phyloP scores from a whole-genome alignment of 2,113 vertebrate genomes.

The Baryphthengus martii region DNA sequence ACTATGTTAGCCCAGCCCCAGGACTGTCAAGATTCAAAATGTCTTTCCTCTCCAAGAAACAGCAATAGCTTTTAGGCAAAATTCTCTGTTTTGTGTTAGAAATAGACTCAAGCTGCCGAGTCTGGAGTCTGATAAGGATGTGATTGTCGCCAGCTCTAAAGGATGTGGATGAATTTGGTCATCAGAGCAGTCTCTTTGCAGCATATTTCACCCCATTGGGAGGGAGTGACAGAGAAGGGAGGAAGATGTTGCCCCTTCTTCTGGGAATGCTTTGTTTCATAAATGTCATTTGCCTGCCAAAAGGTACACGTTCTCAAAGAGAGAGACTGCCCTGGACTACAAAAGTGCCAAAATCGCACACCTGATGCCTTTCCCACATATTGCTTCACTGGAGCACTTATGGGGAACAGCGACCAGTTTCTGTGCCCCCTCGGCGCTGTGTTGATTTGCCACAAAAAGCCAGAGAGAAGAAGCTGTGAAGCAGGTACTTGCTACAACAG shows the following conservation, averaged over 20 bases:
- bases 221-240: not conserved
- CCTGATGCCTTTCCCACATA: not conserved
- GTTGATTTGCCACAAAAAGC: not conserved
- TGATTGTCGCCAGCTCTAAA: not conserved
- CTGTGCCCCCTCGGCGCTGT: not conserved
- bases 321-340: not conserved
- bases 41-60: constrained; percentile 30
- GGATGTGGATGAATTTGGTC: not conserved
- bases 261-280: not conserved
- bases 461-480: not conserved
- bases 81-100: not conserved
- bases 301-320: not conserved
- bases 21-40: constrained; percentile 7
- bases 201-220: not conserved
- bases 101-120: not conserved
- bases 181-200: not conserved
- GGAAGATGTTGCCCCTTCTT: not conserved
- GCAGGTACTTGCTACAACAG: not conserved
- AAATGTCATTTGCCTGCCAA: not conserved
- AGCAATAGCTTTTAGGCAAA: constrained; percentile 35
- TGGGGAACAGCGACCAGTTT: not conserved
- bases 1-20: not conserved
- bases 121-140: not conserved
- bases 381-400: not conserved
- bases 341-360: not conserved